Evolutionary conservation across 1,140 invertebrate species (phyloP).

Genomic region (Drosophila carrolli): DNA sequence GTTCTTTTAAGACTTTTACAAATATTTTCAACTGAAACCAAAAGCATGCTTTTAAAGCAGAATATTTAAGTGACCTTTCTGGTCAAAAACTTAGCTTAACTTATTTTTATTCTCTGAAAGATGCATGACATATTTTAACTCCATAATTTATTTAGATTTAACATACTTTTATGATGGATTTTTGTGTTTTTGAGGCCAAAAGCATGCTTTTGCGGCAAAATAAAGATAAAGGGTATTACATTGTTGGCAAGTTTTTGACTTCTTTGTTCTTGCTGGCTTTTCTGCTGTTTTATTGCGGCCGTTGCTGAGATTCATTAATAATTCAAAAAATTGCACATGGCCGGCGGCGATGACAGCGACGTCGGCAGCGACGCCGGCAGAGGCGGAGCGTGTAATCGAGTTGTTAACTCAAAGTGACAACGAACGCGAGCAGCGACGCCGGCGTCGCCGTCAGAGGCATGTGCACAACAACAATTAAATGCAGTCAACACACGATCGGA

Average conservation of each 20-base stretch:
- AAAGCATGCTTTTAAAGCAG: too few relatives aligned
- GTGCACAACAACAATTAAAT: conserved; percentile 69
- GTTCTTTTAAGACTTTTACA: too few relatives aligned
- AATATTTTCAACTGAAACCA: too few relatives aligned
- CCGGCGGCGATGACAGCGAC: conserved; percentile 61
- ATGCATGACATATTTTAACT: too few relatives aligned
- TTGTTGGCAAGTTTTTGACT: neutral
- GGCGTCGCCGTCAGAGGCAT: conserved; percentile 13
- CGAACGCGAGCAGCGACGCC: conserved; percentile 53
- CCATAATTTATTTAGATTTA: too few relatives aligned
- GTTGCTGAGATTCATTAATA: conserved; percentile 77
- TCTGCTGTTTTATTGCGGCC: conserved; percentile 36
- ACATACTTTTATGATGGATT: neutral
- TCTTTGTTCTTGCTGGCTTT: conserved; percentile 25
- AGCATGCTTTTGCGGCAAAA: neutral
- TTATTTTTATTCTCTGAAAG: too few relatives aligned
- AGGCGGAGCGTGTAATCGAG: conserved; percentile 72
- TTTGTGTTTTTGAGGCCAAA: neutral
- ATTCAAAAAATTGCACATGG: conserved; percentile 81
- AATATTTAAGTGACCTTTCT: neutral
- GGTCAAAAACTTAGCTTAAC: neutral
- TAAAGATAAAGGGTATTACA: neutral
- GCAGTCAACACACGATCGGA: conserved; percentile 77
- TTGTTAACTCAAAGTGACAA: conserved; percentile 82
- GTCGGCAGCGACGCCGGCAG: conserved; percentile 27